These are phyloP conservation scores for Miniopterus natalensis DNA, from an alignment of 2,113 vertebrate species.

Conservation along the genomic window DNA sequence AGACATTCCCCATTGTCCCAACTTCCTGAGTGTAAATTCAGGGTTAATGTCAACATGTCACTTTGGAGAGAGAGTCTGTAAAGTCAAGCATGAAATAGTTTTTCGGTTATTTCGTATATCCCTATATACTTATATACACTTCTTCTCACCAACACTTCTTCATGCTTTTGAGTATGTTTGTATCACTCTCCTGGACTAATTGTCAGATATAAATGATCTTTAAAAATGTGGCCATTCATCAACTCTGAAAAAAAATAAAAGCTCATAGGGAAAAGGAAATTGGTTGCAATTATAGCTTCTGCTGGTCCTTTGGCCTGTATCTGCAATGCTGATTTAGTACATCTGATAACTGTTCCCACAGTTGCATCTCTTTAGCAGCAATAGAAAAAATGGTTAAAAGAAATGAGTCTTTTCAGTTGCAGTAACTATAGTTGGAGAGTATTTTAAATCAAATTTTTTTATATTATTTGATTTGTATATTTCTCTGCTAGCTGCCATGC, in stretches of 20 bases:
- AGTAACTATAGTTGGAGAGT: slow-evolving; percentile 9
- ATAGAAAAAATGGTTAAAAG: slow-evolving; percentile 63
- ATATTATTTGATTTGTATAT: slow-evolving; percentile 20
- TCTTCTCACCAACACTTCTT: not conserved
- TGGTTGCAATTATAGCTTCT: slow-evolving; percentile 47
- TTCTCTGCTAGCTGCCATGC: not conserved
- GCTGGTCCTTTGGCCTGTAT: slow-evolving; percentile 9
- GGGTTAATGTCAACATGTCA: not conserved
- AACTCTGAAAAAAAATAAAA: slow-evolving; percentile 20
- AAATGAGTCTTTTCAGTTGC: slow-evolving; percentile 48
- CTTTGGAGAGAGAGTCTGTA: not conserved
- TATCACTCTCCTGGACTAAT: not conserved
- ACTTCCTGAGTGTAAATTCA: not conserved
- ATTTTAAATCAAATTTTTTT: slow-evolving; percentile 70
- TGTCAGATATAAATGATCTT: slow-evolving; percentile 22
- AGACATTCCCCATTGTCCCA: not conserved
- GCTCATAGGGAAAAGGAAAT: slow-evolving; percentile 53
- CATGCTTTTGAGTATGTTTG: not conserved
- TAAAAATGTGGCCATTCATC: slow-evolving; percentile 22
- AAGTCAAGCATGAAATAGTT: not conserved
- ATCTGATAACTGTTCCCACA: slow-evolving; percentile 55
- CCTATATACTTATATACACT: not conserved
- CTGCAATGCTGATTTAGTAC: slow-evolving; percentile 63
- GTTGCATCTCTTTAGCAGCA: slow-evolving; percentile 49
- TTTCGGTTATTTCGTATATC: not conserved